A percentile compares a stretch with the other conserved stretches of the same genome.
Evolutionary conservation across 2,113 vertebrate genomes (phyloP).

Genomic region (Panurus biarmicus): DNA sequence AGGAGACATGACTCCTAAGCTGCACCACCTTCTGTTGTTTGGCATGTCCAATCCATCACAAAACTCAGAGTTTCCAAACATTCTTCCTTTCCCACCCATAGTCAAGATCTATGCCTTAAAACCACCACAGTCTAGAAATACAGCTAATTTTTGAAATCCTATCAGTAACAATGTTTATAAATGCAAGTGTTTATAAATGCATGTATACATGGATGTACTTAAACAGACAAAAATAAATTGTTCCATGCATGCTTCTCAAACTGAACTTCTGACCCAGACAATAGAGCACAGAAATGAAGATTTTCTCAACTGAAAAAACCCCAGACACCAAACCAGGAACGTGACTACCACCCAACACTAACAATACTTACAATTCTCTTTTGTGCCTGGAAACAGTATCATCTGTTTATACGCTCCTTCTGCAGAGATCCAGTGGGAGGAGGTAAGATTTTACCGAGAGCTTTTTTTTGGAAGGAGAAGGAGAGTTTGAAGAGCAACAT

Average conservation of each 20-base stretch:
- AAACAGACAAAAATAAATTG: background rate
- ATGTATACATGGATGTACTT: background rate
- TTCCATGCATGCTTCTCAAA: background rate
- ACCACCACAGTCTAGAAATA: background rate
- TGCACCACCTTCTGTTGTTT: background rate
- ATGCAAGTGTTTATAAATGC: background rate
- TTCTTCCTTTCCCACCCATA: background rate
- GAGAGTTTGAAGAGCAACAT: background rate
- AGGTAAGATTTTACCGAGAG: background rate
- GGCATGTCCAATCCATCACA: background rate
- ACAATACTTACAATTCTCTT: slow-evolving; percentile 32
- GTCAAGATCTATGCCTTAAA: background rate
- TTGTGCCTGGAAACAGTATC: background rate
- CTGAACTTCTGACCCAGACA: background rate
- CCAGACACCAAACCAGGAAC: background rate
- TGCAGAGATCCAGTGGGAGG: background rate
- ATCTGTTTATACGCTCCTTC: background rate
- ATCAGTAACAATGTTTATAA: background rate
- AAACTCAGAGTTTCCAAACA: background rate
- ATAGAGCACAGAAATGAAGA: background rate
- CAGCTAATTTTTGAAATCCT: background rate
- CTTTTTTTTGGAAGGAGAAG: background rate
- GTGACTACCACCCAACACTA: background rate
- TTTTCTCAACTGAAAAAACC: background rate
- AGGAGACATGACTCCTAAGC: background rate